Conservation (phyloP, 2,113 vertebrate species). For the cattle (Bos taurus) region DNA sequence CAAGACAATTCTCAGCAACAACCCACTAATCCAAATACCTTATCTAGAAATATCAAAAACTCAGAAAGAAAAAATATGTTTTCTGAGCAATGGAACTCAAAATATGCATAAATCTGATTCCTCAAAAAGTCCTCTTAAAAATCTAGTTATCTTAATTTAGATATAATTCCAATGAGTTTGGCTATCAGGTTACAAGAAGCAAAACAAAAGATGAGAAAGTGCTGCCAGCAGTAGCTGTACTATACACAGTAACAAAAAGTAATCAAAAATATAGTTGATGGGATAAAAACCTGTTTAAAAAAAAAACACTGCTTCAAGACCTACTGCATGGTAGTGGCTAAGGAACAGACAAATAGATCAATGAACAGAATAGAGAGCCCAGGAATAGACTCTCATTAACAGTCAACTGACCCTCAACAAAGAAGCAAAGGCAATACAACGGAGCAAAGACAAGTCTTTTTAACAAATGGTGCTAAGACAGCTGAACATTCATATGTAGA, state of each 20-base stretch:
- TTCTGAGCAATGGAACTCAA: background rate
- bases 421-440: background rate
- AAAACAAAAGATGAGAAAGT: background rate
- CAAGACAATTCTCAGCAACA: background rate
- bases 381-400: background rate
- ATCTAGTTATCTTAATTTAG: background rate
- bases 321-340: background rate
- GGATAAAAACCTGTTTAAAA: background rate
- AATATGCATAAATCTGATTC: background rate
- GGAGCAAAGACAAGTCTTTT: background rate
- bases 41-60: background rate
- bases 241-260: background rate
- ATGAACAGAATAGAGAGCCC: background rate
- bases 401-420: background rate
- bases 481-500: background rate
- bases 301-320: background rate
- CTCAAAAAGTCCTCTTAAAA: background rate
- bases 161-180: background rate
- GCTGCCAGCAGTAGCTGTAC: background rate
- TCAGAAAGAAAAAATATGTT: background rate
- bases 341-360: background rate
- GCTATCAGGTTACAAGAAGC: background rate
- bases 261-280: background rate
- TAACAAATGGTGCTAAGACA: background rate
- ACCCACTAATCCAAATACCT: background rate